Evolutionary conservation across 2,797 vertebrate genomes (phyloP).

Genomic region (Pyrrhura leucotis): DNA sequence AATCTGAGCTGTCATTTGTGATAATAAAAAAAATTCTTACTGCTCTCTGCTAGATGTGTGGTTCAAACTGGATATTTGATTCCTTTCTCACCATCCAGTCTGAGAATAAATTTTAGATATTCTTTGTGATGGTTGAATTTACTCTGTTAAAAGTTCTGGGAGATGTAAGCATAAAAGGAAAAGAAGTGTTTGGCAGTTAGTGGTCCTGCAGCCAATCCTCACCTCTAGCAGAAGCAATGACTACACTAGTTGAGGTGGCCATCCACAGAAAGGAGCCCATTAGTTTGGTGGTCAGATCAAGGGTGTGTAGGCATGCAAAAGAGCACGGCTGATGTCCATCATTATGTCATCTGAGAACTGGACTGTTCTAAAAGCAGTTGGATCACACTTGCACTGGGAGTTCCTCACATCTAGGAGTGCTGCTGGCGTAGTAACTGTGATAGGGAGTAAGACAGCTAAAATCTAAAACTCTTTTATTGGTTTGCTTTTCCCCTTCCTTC

Average conservation of each 20-base stretch:
- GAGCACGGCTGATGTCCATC: neutral
- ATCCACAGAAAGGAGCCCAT: neutral
- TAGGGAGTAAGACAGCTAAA: neutral
- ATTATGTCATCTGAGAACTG: neutral
- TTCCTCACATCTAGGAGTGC: neutral
- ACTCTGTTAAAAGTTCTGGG: neutral
- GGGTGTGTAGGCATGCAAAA: neutral
- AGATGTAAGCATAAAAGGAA: neutral
- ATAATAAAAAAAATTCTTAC: neutral
- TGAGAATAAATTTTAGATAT: neutral
- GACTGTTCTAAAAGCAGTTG: neutral
- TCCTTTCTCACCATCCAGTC: neutral
- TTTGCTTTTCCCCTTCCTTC: neutral
- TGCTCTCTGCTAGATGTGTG: neutral
- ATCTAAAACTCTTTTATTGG: neutral
- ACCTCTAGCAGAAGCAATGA: neutral
- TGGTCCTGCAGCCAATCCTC: neutral
- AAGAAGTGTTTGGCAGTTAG: neutral
- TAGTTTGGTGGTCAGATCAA: neutral
- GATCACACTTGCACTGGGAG: neutral
- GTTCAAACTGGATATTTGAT: neutral
- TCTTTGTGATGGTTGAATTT: neutral
- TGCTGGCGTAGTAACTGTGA: neutral
- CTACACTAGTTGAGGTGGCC: neutral
- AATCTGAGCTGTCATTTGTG: neutral